Percentiles rank a stretch among this genome's conserved stretches.
phyloP scores from a whole-genome alignment of 2,113 vertebrate genomes.

The Anarrhichthys ocellatus region DNA sequence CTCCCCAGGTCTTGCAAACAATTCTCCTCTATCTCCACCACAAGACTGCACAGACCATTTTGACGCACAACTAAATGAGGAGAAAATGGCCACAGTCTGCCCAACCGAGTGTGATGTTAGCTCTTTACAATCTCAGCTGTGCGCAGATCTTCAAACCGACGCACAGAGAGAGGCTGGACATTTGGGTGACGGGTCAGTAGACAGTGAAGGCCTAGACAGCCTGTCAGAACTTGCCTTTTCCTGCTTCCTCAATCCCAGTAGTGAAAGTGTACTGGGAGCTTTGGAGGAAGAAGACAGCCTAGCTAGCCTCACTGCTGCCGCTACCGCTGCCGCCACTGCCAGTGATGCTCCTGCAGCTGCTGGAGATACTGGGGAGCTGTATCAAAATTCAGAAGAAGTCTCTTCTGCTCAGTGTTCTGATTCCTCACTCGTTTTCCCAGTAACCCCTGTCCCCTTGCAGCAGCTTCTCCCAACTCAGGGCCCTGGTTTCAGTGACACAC shows the following conservation, averaged over 20 bases:
- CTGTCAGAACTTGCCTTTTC: slow-evolving; percentile 76
- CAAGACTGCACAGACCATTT: slow-evolving; percentile 83
- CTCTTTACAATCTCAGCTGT: slow-evolving; percentile 54
- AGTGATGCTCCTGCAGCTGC: slow-evolving; percentile 81
- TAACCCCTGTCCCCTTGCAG: slow-evolving; percentile 71
- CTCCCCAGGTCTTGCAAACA: slow-evolving; percentile 85
- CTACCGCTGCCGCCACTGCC: slow-evolving; percentile 83
- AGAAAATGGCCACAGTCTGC: slow-evolving; percentile 7
- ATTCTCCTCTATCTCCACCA: slow-evolving; percentile 85
- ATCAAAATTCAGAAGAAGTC: slow-evolving; percentile 82
- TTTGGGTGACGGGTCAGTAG: slow-evolving; percentile 45
- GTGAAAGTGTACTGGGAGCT: slow-evolving; percentile 61
- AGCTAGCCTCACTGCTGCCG: slow-evolving; percentile 68
- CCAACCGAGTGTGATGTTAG: not conserved
- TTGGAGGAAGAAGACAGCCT: slow-evolving; percentile 70
- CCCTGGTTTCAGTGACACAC: slow-evolving; percentile 88
- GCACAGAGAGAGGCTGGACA: slow-evolving; percentile 27
- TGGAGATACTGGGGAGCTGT: slow-evolving; percentile 70
- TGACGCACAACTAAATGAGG: slow-evolving; percentile 16
- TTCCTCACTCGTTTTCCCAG: slow-evolving; percentile 73
- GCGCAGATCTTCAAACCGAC: slow-evolving; percentile 47
- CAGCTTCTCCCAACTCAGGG: slow-evolving; percentile 79
- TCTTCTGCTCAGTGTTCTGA: slow-evolving; percentile 76
- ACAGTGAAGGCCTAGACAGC: slow-evolving; percentile 68
- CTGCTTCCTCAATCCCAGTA: slow-evolving; percentile 75